A percentile compares a stretch with the other conserved stretches of the same genome.
Conservation (phyloP, 2,888 invertebrate genomes). For the Alviniconcha strummeri region DNA sequence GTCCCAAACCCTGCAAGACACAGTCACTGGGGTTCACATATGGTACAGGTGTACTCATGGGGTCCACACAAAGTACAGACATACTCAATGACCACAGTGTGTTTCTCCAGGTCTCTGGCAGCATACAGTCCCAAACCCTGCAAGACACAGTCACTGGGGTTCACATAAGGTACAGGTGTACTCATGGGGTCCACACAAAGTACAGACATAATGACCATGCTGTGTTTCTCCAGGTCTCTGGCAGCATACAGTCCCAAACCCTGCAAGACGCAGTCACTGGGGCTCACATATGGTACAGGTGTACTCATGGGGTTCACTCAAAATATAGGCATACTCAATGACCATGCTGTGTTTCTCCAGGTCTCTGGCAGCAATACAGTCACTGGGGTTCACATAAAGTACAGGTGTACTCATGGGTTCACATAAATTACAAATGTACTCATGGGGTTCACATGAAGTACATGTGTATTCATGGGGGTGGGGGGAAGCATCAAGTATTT, state of each 20-base stretch:
- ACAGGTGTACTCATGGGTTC: too few relatives aligned
- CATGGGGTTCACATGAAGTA: too few relatives aligned
- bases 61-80: conserved; percentile 80
- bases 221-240: conserved; percentile 96
- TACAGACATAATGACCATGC: conserved; percentile 99
- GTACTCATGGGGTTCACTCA: too few relatives aligned
- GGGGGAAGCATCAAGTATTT: too few relatives aligned
- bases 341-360: conserved; percentile 99
- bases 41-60: too few relatives aligned
- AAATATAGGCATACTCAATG: conserved; percentile 99
- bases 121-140: conserved; percentile 98
- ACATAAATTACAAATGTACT: conserved; percentile 99
- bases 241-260: conserved; percentile 98
- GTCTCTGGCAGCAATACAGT: conserved; percentile 95
- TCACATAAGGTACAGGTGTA: too few relatives aligned
- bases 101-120: conserved; percentile 96
- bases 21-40: conserved; percentile 68
- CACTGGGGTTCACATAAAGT: too few relatives aligned
- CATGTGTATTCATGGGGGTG: conserved; percentile 99
- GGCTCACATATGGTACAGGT: too few relatives aligned
- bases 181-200: too few relatives aligned
- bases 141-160: too few relatives aligned
- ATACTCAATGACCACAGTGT: conserved; percentile 99
- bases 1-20: conserved; percentile 93
- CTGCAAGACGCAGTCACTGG: too few relatives aligned